These are phyloP conservation scores for Chrysogorgia sp. DNA, from an alignment of 92 coral and sea anemone species.

Conservation along the genomic window DNA sequence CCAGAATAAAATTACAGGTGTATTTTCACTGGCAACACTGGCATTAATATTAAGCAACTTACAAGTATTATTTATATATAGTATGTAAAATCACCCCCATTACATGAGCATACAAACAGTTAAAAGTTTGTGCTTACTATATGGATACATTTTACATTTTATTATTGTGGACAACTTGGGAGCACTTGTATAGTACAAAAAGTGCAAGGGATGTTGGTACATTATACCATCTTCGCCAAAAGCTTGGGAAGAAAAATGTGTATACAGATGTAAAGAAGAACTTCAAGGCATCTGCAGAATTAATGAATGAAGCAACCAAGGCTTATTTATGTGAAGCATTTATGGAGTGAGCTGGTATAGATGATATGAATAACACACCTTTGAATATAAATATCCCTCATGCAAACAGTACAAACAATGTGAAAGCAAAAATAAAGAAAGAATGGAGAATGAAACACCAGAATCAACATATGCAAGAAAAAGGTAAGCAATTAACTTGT, in stretches of 20 bases:
- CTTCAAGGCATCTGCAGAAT: slow-evolving; percentile 53
- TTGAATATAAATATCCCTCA: neutral
- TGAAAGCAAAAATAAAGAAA: no score
- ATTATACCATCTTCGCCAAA: slow-evolving; percentile 65
- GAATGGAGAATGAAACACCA: no score
- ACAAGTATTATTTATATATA: no score
- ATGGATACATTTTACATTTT: neutral
- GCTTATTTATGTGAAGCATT: slow-evolving; percentile 72
- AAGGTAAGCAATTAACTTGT: no score
- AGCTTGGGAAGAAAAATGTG: slow-evolving; percentile 64
- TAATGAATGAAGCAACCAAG: slow-evolving; percentile 70
- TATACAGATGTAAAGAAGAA: slow-evolving; percentile 59
- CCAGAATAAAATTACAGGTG: no score
- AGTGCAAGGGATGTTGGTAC: slow-evolving; percentile 68
- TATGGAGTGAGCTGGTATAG: slow-evolving; percentile 56
- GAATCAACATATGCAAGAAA: no score
- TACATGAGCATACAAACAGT: no score
- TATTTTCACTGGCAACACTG: no score
- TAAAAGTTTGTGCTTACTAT: no score
- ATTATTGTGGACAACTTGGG: slow-evolving; percentile 48
- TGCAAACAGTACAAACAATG: no score
- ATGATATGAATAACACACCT: slow-evolving; percentile 10
- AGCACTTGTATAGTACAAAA: slow-evolving; percentile 47
- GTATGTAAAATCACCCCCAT: no score
- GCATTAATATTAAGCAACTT: no score